phyloP scores from a whole-genome alignment of 2,797 vertebrate genomes.

The Lepus townsendii region DNA sequence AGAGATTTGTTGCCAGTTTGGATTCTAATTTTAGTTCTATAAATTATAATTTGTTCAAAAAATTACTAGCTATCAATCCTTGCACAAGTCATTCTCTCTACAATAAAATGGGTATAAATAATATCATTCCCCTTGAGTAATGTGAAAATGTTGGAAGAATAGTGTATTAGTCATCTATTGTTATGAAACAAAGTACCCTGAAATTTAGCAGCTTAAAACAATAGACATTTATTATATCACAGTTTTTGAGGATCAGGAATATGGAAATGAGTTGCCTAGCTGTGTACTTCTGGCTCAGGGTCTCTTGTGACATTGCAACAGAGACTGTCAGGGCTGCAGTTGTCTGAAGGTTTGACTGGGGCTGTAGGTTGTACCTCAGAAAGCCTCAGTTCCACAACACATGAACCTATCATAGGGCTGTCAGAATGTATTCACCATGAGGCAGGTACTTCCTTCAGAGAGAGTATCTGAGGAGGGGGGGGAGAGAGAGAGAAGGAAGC shows the following conservation, averaged over 20 bases:
- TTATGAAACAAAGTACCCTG: not conserved
- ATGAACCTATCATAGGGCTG: not conserved
- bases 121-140: not conserved
- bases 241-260: not conserved
- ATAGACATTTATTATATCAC: not conserved
- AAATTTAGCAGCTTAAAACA: not conserved
- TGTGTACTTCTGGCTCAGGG: not conserved
- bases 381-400: not conserved
- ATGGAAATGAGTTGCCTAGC: not conserved
- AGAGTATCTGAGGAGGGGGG: not conserved
- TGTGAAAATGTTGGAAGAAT: not conserved
- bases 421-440: not conserved
- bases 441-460: not conserved
- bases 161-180: not conserved
- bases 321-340: not conserved
- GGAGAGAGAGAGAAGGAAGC: not conserved
- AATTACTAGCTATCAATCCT: not conserved
- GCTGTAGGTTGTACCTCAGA: not conserved
- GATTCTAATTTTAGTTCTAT: conserved; percentile 37
- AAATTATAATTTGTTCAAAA: conserved; percentile 19
- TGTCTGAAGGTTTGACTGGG: not conserved
- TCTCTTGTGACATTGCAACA: not conserved
- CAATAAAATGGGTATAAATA: conserved; percentile 24
- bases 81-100: conserved; percentile 21
- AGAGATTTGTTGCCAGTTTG: not conserved